Evolutionary conservation across 2,888 invertebrate genomes (phyloP), one percentile per base, ranked within the genome.

Genomic region (Anthophora plumipes): DNA sequence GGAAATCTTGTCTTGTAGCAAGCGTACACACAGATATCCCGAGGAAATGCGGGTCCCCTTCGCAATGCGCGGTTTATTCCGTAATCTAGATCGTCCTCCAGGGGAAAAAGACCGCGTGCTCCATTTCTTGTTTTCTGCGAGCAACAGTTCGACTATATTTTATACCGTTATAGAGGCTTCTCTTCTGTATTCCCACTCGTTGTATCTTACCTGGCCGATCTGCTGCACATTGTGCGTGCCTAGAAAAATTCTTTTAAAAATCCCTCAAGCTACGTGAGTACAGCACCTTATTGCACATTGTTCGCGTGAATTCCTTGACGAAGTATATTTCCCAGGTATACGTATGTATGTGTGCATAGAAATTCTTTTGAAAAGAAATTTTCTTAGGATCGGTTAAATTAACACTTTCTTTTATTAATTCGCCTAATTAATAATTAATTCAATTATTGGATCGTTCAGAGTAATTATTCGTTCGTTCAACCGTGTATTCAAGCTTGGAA

Each of bases 231-330:
- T 83, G 82, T 83, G 80, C 84, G 50, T 79, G 70, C 54, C 57
- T 82, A 83, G 84, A 78, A 82, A 83, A 83, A 79, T 83, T 70
- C 79, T 71, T 66, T 74, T 70, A 79, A 84, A 79, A 77, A 59
- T 82, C 67, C 67, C 46, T 48, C 60, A 7, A 20, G 60, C 37
- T 68, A 68, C 52, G 60, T 52, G 60, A 52, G 37, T 59, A 68
- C 60, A 52, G 17, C 20, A 54, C 20, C 37, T n/a, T 52, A 52
- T 59, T 46, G 64, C 60, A 64, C 57, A 72, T 77, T 77, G 72
- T 77, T 72, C 39, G 59, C 37, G n/a, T n/a, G 64, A 59, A 75
- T 75, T 70, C 63, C 43, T 71, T 63, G 46, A 59, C 46, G 37
- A 63, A 39, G 70, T 76, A 57, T 57, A 57, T 46, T 48, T 71